Base-by-base conservation (phyloP, 2,797 vertebrate genomes). In the Lagocephalus sceleratus region DNA sequence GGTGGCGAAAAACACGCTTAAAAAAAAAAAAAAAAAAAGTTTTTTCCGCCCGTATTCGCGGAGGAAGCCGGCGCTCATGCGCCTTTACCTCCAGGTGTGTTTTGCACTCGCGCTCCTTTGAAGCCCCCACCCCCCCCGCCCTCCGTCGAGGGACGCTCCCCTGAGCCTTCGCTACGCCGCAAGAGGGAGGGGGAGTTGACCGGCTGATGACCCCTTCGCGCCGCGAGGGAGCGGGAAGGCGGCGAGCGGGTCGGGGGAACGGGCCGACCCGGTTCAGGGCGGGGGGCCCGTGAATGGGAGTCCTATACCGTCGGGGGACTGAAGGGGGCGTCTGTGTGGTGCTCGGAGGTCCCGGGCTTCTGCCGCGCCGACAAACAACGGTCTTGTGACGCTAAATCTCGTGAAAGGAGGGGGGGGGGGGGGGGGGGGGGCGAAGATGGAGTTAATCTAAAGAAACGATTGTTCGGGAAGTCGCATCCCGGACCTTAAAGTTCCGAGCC, bases 331-430 rank as follows among this genome's bases (percentile, higher is more conserved):
- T 57, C 42, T 57, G 39, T 44, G 42, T 53, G 51, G 57, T 63
- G 51, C 51, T 75, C 14, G 14, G 51, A 76, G 63, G 70, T 61
- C 68, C 66, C 71, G 66, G 69, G 69, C 65, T 64, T 63, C 53
- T 51, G 52, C 63, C 73, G 57, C 71, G 62, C 64, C 66, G 78
- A 82, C 60, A 82, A 86, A 74, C 71, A 55, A 40, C 57, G 60
- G 47, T 53, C 58, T 71, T 69, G 46, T 71, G 50, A 45, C 68
- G 21, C 67, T 32, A 40, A 54, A 47, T 66, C 47, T 14, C 5
- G 21, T 55, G 73, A 42, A 60, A 72, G 64, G 22, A 46, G 41
- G 42, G 57, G 53, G 51, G 47, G 22, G 47, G 41, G 42, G 57
- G 53, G 51, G 47, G 22, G 47, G 41, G 42, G 57, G 53, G 51